Conservation (phyloP, 2,797 vertebrate genomes). For the Galaxias olidus region DNA sequence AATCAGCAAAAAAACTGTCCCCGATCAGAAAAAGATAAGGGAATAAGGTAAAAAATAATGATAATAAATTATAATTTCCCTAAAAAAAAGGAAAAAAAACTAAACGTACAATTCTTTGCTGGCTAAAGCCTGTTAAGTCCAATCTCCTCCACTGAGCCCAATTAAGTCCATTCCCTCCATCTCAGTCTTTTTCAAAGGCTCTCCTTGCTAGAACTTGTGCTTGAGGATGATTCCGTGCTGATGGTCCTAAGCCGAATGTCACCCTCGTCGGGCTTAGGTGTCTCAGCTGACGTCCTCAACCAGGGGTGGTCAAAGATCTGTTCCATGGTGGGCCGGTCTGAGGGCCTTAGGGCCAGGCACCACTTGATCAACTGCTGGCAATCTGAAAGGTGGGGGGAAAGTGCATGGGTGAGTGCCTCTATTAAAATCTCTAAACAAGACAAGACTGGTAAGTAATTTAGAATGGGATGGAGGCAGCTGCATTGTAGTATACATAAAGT, state of each 20-base stretch:
- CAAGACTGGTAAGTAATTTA: not conserved
- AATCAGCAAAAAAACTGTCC: constrained; percentile 79
- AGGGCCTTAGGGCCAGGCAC: constrained; percentile 95
- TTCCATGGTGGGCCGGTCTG: constrained; percentile 93
- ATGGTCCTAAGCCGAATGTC: constrained; percentile 89
- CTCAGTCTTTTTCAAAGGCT: constrained; percentile 81
- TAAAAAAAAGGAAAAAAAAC: constrained; percentile 50
- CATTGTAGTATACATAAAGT: too few species aligned
- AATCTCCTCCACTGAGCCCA: not conserved
- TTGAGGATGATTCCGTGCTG: constrained; percentile 86
- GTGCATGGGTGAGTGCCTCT: not conserved
- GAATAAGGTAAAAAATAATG: constrained; percentile 70
- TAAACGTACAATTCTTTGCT: too few species aligned
- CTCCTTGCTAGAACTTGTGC: constrained; percentile 97
- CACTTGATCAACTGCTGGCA: constrained; percentile 97
- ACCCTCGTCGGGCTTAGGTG: constrained; percentile 76
- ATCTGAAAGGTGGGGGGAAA: constrained; percentile 66
- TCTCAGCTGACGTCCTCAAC: constrained; percentile 83
- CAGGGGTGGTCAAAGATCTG: constrained; percentile 95
- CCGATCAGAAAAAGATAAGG: constrained; percentile 73
- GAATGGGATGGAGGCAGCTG: not conserved
- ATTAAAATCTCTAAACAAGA: constrained; percentile 1
- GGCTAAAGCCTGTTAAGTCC: not conserved
- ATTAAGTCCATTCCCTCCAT: constrained; percentile 14
- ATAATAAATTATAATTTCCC: constrained; percentile 84